Evolutionary conservation across 1,140 invertebrate genomes (phyloP).

Genomic region (Drosophila navojoa): DNA sequence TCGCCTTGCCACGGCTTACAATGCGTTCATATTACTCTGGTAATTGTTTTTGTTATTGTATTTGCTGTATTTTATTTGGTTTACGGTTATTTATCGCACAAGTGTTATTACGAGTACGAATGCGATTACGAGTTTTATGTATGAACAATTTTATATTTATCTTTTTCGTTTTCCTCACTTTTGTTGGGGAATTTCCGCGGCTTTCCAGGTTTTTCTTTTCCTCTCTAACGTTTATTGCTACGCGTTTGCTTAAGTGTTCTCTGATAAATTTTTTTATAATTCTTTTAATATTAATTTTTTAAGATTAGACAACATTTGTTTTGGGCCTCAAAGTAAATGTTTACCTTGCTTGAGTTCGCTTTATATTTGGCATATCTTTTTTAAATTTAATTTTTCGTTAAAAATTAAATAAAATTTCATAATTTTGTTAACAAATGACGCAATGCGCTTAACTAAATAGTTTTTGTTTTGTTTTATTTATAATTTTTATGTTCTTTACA

Average conservation of each 20-base stretch:
- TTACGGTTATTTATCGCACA: constrained; percentile 28
- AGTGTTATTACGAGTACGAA: constrained; percentile 47
- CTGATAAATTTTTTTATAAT: not conserved
- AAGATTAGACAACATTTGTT: constrained; percentile 48
- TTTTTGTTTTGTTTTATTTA: constrained; percentile 32
- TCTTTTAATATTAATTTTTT: constrained; percentile 9
- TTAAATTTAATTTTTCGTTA: constrained; percentile 42
- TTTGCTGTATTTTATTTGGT: constrained; percentile 14
- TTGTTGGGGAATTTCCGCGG: constrained; percentile 6
- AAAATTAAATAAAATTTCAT: constrained; percentile 59
- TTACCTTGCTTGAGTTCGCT: constrained; percentile 34
- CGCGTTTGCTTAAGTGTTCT: constrained; percentile 6
- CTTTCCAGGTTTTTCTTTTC: not conserved
- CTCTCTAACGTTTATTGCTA: constrained; percentile 24
- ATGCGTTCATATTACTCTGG: constrained; percentile 23
- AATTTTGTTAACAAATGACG: constrained; percentile 61
- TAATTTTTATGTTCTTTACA: constrained; percentile 56
- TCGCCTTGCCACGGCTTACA: constrained; percentile 39
- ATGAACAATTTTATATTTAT: constrained; percentile 32
- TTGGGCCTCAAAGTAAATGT: constrained; percentile 45
- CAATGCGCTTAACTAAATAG: constrained; percentile 57
- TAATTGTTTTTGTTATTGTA: constrained; percentile 42
- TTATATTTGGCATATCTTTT: constrained; percentile 31
- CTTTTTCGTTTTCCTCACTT: constrained; percentile 2
- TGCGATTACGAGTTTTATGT: constrained; percentile 38